Evolutionary conservation across 1,140 invertebrate genomes (phyloP).

Genomic region (Anastrepha obliqua): DNA sequence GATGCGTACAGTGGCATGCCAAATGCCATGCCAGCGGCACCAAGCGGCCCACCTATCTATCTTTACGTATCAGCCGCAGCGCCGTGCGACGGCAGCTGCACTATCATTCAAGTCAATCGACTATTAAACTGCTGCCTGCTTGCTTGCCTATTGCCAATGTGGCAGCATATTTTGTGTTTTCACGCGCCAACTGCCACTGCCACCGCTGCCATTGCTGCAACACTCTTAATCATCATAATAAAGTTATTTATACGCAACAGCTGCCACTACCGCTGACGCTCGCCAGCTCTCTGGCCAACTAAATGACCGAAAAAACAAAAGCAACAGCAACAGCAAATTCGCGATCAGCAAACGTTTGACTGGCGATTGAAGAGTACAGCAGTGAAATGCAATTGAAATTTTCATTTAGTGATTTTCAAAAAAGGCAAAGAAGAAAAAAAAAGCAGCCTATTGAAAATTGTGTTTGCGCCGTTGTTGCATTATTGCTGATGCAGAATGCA

Average conservation of each 20-base stretch:
- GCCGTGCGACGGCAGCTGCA: neutral
- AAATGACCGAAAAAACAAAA: slow-evolving; percentile 2
- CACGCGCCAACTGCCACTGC: neutral
- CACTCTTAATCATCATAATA: slow-evolving; percentile 44
- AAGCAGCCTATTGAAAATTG: slow-evolving; percentile 16
- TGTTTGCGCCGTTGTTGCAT: neutral
- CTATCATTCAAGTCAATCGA: slow-evolving; percentile 46
- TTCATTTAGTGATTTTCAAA: neutral
- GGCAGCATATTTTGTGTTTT: slow-evolving; percentile 37
- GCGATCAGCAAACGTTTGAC: slow-evolving; percentile 8
- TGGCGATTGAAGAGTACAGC: slow-evolving; percentile 19
- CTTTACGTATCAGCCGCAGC: neutral
- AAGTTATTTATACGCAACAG: slow-evolving; percentile 44
- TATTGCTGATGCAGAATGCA: neutral
- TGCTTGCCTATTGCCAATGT: neutral
- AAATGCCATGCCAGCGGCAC: neutral
- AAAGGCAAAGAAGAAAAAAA: neutral
- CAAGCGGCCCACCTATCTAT: neutral
- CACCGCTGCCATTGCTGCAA: neutral
- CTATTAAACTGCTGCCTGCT: slow-evolving; percentile 13
- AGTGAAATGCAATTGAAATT: slow-evolving; percentile 47
- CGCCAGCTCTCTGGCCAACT: neutral
- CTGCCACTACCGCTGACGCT: neutral
- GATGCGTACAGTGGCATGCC: neutral
- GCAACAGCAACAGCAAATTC: neutral